Evolutionary conservation across 2,113 vertebrate species (phyloP).

Genomic region (Hyla sarda): DNA sequence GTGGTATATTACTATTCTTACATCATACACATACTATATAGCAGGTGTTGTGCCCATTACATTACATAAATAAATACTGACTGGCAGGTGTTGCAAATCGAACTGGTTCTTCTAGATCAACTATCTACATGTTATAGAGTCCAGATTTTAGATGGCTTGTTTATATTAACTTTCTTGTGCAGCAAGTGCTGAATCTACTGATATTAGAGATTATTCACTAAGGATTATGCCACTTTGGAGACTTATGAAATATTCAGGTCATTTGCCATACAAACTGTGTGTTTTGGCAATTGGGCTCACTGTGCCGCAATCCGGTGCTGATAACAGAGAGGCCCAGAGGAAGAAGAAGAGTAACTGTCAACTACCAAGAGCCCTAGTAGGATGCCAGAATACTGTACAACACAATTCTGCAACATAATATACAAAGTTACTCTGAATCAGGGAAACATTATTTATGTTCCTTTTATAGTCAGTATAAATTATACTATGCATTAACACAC

Average conservation of each 20-base stretch:
- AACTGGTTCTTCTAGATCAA: background rate
- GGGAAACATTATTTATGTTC: background rate
- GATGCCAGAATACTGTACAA: background rate
- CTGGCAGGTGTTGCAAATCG: background rate
- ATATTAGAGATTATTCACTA: background rate
- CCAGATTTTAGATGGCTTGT: no score
- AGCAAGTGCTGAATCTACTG: background rate
- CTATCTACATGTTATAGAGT: background rate
- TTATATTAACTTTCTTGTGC: background rate
- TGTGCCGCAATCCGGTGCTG: background rate
- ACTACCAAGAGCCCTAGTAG: background rate
- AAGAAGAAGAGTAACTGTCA: background rate
- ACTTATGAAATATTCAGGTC: slow-evolving; percentile 25
- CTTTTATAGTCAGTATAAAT: background rate
- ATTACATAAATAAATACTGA: background rate
- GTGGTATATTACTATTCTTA: no score
- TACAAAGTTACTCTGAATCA: background rate
- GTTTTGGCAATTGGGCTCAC: slow-evolving; percentile 5
- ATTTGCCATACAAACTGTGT: slow-evolving; percentile 13
- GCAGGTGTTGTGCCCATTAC: background rate
- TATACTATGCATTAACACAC: no score
- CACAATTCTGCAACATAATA: background rate
- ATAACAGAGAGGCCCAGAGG: background rate
- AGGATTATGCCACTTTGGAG: background rate
- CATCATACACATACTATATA: no score